Conservation (phyloP, 2,113 vertebrate genomes). For the Microtus richardsoni region DNA sequence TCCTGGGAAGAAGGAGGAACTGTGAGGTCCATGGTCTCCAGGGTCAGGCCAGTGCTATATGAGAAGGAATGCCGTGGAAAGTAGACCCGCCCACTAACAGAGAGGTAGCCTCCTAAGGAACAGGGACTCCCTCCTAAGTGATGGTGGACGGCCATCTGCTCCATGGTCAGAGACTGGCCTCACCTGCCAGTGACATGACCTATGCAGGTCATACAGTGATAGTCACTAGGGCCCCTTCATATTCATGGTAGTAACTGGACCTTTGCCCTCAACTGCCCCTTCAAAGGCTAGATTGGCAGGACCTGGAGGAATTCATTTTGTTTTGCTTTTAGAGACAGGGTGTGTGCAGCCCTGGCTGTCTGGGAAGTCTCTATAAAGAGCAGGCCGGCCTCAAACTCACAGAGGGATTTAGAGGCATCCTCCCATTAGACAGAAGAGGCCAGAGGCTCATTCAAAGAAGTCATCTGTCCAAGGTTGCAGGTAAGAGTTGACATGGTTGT, state of each 20-base stretch:
- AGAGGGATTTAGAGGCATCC: background rate
- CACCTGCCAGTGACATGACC: background rate
- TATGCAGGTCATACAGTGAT: background rate
- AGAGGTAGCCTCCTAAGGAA: background rate
- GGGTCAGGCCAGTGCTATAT: background rate
- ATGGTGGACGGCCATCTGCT: accelerated
- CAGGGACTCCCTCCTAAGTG: background rate
- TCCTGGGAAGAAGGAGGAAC: background rate
- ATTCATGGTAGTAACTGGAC: background rate
- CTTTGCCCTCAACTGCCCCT: background rate
- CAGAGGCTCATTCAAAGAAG: background rate
- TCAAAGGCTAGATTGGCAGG: background rate
- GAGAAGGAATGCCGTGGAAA: background rate
- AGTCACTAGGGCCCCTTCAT: background rate
- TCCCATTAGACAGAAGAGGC: background rate
- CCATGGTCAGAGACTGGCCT: background rate
- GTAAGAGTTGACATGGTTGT: background rate
- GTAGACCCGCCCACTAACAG: background rate
- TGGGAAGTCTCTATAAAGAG: background rate
- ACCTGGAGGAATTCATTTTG: background rate
- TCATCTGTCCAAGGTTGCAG: background rate
- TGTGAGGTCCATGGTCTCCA: too few species aligned
- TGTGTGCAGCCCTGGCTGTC: background rate
- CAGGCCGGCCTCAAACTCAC: background rate
- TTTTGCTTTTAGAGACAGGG: background rate